Percentiles rank a stretch among this genome's conserved stretches.
Conservation (phyloP, 2,113 vertebrate species). For the Sylvietta virens region DNA sequence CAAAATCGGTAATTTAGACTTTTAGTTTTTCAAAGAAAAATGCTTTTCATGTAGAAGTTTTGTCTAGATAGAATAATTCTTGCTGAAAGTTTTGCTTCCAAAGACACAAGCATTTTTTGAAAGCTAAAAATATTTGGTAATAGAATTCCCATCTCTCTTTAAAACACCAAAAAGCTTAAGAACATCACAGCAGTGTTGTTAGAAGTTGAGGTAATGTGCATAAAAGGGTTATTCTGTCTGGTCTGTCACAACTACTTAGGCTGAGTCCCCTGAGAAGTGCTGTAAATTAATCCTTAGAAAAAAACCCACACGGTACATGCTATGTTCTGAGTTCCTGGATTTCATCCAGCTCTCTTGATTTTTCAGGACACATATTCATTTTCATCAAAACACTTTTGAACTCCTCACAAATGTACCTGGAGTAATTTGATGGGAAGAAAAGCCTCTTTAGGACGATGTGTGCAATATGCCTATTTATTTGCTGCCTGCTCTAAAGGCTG, state of each 20-base stretch:
- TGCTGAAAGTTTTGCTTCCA: background rate
- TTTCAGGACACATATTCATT: background rate
- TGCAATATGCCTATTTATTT: background rate
- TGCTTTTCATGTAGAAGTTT: background rate
- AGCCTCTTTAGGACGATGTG: background rate
- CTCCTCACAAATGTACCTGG: background rate
- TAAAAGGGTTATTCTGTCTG: background rate
- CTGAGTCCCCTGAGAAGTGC: background rate
- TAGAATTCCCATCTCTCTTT: background rate
- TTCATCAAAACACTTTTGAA: background rate
- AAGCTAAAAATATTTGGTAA: background rate
- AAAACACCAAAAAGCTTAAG: background rate
- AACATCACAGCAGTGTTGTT: background rate
- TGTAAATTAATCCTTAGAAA: background rate
- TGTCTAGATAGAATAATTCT: background rate
- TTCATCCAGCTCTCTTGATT: background rate
- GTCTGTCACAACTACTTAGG: background rate
- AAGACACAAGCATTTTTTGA: background rate
- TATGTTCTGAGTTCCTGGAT: accelerated
- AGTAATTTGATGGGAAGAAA: background rate
- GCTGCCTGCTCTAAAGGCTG: background rate
- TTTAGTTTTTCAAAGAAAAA: background rate
- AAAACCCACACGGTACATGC: background rate
- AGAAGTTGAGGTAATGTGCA: background rate
- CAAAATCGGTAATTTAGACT: background rate